These are phyloP conservation scores for Pyrrhia umbra DNA, from an alignment of 2,888 invertebrate genomes.

Conservation along the genomic window DNA sequence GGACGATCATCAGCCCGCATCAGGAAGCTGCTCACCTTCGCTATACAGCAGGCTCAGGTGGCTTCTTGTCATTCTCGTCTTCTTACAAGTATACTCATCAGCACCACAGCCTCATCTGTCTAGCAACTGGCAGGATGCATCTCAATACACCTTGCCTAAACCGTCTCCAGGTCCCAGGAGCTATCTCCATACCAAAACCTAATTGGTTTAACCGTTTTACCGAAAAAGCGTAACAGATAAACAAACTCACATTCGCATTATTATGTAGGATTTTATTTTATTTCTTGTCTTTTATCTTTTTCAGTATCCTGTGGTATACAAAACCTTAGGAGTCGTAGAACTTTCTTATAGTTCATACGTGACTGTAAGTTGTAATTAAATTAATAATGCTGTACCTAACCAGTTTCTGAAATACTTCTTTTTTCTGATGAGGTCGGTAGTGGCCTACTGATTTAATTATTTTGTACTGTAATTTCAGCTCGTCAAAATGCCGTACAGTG, in stretches of 20 bases:
- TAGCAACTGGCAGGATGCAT: too few species aligned
- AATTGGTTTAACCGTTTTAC: too few species aligned
- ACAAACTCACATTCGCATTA: too few species aligned
- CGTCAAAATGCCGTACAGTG: conserved; percentile 33
- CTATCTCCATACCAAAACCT: too few species aligned
- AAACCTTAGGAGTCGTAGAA: conserved; percentile 29
- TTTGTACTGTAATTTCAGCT: conserved; percentile 27
- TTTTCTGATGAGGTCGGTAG: background rate
- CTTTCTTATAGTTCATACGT: conserved; percentile 39
- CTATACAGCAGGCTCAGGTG: conserved; percentile 47
- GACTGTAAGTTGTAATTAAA: conserved; percentile 21
- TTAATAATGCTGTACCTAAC: background rate
- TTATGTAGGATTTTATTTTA: too few species aligned
- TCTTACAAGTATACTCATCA: too few species aligned
- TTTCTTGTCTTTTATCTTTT: background rate
- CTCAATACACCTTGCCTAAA: too few species aligned
- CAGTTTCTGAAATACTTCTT: background rate
- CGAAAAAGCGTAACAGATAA: too few species aligned
- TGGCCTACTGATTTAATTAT: background rate
- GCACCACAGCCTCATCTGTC: too few species aligned
- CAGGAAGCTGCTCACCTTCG: conserved; percentile 43
- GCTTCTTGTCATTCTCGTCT: too few species aligned
- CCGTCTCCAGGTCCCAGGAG: too few species aligned
- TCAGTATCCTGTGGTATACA: conserved; percentile 41
- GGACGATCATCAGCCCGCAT: conserved; percentile 37